These are phyloP conservation scores for Daubentonia madagascariensis DNA, from an alignment of 2,113 vertebrate species.

Conservation along the genomic window DNA sequence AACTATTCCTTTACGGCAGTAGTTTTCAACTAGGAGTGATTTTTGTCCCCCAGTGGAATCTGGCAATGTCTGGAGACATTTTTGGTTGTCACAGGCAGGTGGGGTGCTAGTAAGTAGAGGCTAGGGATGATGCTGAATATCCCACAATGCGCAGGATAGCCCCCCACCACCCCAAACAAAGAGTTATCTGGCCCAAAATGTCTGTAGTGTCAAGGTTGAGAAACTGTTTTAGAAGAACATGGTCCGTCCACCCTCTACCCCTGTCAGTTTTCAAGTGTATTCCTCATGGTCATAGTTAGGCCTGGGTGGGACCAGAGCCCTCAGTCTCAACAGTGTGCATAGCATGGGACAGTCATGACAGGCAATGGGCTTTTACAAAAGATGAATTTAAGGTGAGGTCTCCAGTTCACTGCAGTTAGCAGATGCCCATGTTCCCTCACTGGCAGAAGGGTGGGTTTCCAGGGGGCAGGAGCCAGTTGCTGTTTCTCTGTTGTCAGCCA, in stretches of 20 bases:
- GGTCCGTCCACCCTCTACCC: too few relatives aligned
- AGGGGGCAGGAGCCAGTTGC: not conserved
- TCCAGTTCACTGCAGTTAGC: not conserved
- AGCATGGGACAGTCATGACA: not conserved
- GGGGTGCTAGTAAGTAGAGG: not conserved
- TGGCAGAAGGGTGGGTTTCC: not conserved
- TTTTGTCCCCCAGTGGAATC: not conserved
- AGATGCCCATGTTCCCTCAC: not conserved
- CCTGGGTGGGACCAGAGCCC: not conserved
- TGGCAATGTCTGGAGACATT: not conserved
- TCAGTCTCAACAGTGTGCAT: not conserved
- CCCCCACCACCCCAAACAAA: not conserved
- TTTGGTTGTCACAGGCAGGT: not conserved
- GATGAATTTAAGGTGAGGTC: not conserved
- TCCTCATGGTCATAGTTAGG: not conserved
- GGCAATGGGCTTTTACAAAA: not conserved
- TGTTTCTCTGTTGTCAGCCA: not conserved
- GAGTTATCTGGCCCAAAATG: not conserved
- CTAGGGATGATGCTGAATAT: not conserved
- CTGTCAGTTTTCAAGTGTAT: not conserved
- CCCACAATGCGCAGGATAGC: not conserved
- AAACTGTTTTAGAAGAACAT: not conserved
- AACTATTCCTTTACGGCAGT: not conserved
- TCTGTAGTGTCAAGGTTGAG: not conserved
- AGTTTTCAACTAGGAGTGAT: not conserved